Evolutionary conservation across 1,140 invertebrate genomes (phyloP), one percentile per base, ranked within the genome.

Genomic region (Luehdorfia chinensis): DNA sequence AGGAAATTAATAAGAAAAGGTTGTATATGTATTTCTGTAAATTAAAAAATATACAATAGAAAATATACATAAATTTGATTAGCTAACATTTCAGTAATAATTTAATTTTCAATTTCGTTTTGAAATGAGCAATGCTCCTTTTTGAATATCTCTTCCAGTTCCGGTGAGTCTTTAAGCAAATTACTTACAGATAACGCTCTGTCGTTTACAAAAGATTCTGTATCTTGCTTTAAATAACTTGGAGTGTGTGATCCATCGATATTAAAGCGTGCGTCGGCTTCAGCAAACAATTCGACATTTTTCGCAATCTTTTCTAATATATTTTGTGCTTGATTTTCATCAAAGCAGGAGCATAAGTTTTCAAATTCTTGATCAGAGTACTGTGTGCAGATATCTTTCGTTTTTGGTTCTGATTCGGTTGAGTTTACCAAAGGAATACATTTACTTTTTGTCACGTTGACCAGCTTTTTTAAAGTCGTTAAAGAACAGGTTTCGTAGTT

Each of bases 321-420:
- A 68, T 8, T 47, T 64, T 64, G 14, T 73, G 70, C 27, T 50
- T 69, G 64, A 19, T 67, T 59, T 6, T 73, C 66, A 1, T 75
- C 71, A 9, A 79, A 79, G 45, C 75, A 81, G 21, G 52, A 67
- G 36, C 73, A 85, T 8, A 83, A 34, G 4, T 47, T 37, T 15
- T 81, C 70, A 46, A 67, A 76, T 39, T 77, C 63, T 32, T 58
- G 44, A 43, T 85, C 76, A 7, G 66, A 66, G 46, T 60, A 77
- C 25, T 84, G 78, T 4, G 67, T 78, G 6, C 47, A 41, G 0
- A 64, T 46, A 45, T 75, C 59, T 53, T 50, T 70, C 4, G 64
- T 77, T 43, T 44, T 74, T 2, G 64, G 52, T 31, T 55, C 50
- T 12, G 41, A 27, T 44, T 47, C 48, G 2, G 18, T 32, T 6